Evolutionary conservation across 2,888 invertebrate species (phyloP), one percentile per base, ranked within the genome.

Genomic region (Rhimphoctona megacephalus): DNA sequence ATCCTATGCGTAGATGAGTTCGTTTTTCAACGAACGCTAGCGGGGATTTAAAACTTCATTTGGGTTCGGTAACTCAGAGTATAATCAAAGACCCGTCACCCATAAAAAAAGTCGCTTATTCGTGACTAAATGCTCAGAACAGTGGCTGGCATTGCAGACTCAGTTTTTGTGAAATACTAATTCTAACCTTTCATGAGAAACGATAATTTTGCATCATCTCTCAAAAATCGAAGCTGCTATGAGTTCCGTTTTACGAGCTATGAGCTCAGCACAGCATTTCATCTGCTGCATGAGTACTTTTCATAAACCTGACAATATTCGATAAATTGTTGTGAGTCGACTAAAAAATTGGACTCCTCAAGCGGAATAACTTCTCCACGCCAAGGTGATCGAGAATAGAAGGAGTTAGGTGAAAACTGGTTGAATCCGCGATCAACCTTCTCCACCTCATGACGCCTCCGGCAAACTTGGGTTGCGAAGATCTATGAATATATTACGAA

Each of bases 401-500:
- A 81, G 9, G 76, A 81, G 64, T 54, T 70, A 67, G 57, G 19
- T 73, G 74, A 66, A 57, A 80, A 70, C 61, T 79, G 64, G 46
- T 77, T 57, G 76, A 52, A 73, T 78, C 73, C 30, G 46, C 79
- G 81, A 83, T 52, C 22, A 80, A 82, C 39, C 66, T 67, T 81
- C 52, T 57, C 43, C 57, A 33, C 25, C 70, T 80, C 66, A 52
- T 85, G n/a, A 64, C 14, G 81, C 82, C 81, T 83, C 79, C 66
- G 74, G 83, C 74, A 83, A 76, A 82, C 85, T 83, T 82, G 83
- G 90, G 90, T 91, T 91, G 91, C 89, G 89, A 89, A 33, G 90
- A 90, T 89, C 93, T 92, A 93, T 93, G 93, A 93, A 93, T 93
- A 93, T 92, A 93, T 93, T 93, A 93, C 90, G 76, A 57, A 66